Conservation (phyloP, 37 sponge, comb jelly and placozoan genomes). For the Cladorhizidae sp. region DNA sequence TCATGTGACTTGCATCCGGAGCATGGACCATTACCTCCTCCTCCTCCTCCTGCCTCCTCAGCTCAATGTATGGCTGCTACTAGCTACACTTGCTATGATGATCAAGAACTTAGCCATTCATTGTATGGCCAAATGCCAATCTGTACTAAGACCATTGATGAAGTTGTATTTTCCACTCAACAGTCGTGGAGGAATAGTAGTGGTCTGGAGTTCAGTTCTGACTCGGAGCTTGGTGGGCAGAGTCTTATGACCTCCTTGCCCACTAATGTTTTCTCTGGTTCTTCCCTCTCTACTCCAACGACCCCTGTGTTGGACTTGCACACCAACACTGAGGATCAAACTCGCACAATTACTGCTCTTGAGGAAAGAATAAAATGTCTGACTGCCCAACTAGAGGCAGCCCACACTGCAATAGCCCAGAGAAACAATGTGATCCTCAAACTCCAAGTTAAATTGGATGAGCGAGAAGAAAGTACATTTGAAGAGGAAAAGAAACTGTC, state of each 20-base stretch:
- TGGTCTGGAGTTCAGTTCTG: background rate
- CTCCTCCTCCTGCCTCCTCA: no score
- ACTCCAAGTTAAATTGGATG: background rate
- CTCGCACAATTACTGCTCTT: background rate
- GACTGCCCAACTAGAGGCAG: background rate
- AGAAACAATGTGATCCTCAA: background rate
- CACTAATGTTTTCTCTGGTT: background rate
- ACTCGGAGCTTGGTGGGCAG: slow-evolving; percentile 1
- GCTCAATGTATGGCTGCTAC: no score
- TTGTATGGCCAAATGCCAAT: no score
- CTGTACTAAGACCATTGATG: no score
- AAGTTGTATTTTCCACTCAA: no score
- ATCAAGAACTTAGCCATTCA: no score
- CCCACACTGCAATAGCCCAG: background rate
- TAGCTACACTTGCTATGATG: no score
- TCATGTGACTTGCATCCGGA: no score
- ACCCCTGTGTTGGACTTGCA: background rate
- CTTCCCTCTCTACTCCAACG: background rate
- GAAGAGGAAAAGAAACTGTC: no score
- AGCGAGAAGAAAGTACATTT: no score
- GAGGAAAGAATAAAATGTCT: background rate
- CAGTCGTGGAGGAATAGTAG: no score
- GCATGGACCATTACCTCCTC: no score
- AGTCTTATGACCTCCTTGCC: background rate
- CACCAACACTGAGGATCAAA: background rate